Conservation (phyloP, 2,113 vertebrate genomes). For the Nannospalax galili region DNA sequence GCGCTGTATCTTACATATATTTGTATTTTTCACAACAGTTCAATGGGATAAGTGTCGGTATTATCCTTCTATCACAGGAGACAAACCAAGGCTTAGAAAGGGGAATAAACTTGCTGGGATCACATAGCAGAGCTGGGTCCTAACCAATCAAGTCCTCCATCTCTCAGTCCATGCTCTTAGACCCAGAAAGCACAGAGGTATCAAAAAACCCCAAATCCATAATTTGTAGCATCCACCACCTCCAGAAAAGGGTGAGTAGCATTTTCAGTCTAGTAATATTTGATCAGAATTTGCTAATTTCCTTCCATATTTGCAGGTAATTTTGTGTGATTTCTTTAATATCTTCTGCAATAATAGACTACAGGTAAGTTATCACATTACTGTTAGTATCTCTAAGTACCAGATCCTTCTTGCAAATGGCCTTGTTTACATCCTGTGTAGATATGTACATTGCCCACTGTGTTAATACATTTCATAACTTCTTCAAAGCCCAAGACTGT, state of each 20-base stretch:
- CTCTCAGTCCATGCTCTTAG: neutral
- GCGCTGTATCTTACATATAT: neutral
- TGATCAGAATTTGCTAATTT: conserved; percentile 2
- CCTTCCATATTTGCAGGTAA: neutral
- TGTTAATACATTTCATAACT: neutral
- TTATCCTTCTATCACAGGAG: neutral
- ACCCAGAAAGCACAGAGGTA: neutral
- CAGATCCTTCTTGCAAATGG: neutral
- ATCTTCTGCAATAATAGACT: neutral
- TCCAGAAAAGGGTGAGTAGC: neutral
- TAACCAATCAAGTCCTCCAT: neutral
- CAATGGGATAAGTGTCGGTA: neutral
- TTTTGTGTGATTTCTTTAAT: neutral
- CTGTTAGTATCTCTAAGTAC: neutral
- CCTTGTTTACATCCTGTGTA: neutral
- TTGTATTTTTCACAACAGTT: conserved; percentile 5
- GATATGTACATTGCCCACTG: neutral
- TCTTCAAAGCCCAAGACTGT: conserved; percentile 24
- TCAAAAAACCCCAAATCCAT: neutral
- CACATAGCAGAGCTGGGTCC: neutral
- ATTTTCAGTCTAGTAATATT: neutral
- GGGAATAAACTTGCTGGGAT: neutral
- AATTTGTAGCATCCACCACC: too few relatives aligned
- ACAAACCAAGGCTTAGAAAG: neutral
- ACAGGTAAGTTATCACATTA: neutral